phyloP scores from a whole-genome alignment of 2,113 vertebrate species.

The Noctilio leporinus region DNA sequence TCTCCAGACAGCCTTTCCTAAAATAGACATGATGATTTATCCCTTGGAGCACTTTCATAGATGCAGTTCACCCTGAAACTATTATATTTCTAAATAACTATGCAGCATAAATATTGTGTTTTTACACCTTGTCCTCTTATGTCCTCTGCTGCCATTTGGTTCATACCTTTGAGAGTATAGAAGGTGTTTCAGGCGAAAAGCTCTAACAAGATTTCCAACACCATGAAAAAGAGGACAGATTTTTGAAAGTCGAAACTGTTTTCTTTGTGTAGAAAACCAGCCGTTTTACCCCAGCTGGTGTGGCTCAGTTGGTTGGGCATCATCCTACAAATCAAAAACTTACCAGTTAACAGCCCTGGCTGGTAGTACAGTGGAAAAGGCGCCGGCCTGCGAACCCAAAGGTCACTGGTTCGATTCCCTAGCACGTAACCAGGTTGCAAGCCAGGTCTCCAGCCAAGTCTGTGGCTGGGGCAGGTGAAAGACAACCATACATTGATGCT shows the following conservation, averaged over 20 bases:
- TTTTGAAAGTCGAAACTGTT: conserved; percentile 5
- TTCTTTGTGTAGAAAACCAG: neutral
- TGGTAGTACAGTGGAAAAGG: no score
- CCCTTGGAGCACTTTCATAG: neutral
- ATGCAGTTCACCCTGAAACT: neutral
- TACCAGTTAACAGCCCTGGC: no score
- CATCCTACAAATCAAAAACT: no score
- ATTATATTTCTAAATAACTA: neutral
- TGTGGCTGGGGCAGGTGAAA: no score
- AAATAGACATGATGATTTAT: neutral
- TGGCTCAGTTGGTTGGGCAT: no score
- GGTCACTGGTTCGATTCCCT: no score
- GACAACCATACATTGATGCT: no score
- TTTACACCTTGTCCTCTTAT: neutral
- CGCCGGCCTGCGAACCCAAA: no score
- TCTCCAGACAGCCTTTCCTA: neutral
- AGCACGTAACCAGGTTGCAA: no score
- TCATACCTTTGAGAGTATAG: neutral
- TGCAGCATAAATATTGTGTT: neutral
- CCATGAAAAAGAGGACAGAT: neutral
- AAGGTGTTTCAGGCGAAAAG: neutral
- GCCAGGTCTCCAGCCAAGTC: no score
- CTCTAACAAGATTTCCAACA: neutral
- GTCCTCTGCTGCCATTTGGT: neutral
- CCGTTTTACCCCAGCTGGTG: neutral